These are phyloP conservation scores for Myiagra hebetior DNA, from an alignment of 2,113 vertebrate genomes.

Conservation along the genomic window DNA sequence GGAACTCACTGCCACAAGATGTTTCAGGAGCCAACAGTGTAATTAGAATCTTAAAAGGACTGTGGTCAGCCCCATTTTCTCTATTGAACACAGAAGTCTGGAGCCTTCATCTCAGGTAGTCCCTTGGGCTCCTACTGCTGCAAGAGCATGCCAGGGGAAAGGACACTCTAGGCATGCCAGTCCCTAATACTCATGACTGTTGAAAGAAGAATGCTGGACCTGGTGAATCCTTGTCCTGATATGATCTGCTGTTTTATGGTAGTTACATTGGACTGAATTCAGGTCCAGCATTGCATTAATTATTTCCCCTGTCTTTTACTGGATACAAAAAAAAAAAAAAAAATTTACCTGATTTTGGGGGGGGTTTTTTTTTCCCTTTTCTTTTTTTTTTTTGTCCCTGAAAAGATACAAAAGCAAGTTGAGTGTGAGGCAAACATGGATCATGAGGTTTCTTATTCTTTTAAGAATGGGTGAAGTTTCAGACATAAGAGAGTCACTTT, in stretches of 20 bases:
- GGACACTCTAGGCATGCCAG: background rate
- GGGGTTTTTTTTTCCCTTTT: rapidly evolving
- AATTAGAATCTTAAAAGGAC: slow-evolving; percentile 20
- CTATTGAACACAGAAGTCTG: background rate
- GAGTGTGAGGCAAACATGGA: background rate
- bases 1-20: background rate
- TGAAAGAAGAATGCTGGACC: background rate
- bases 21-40: background rate
- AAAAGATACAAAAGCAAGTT: background rate
- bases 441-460: background rate
- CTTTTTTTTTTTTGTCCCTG: background rate
- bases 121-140: background rate
- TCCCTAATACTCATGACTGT: background rate
- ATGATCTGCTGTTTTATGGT: background rate
- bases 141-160: background rate
- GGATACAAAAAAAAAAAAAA: background rate
- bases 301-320: background rate
- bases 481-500: background rate
- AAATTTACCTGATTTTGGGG: background rate
- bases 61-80: background rate
- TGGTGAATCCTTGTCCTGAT: background rate
- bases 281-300: background rate
- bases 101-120: background rate
- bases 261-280: background rate
- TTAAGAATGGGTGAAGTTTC: background rate